Percentiles rank a stretch among this genome's conserved stretches.
These are phyloP conservation scores for Poeciliopsis occidentalis DNA, from an alignment of 2,113 vertebrate genomes.

Conservation along the genomic window DNA sequence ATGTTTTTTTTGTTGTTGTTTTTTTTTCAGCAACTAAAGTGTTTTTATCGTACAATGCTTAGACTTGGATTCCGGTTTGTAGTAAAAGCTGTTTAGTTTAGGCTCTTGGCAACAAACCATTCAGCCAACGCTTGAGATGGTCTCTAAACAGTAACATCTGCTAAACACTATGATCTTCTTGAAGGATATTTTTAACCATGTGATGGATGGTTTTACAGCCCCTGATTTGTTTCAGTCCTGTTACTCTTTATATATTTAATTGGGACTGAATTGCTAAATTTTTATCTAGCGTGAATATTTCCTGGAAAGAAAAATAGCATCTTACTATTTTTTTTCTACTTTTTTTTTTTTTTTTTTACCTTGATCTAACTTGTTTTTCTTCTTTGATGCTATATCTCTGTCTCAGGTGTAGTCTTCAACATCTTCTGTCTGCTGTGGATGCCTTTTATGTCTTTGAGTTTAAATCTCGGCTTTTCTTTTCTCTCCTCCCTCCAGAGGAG, in stretches of 20 bases:
- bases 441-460: conserved; percentile 72
- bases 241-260: conserved; percentile 6
- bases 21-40: neutral
- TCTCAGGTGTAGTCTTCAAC: conserved; percentile 59
- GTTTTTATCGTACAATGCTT: neutral
- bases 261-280: neutral
- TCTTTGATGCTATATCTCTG: conserved; percentile 60
- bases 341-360: conserved; percentile 17
- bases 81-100: conserved; percentile 8
- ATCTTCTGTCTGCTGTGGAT: conserved; percentile 47
- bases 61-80: conserved; percentile 8
- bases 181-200: conserved; percentile 1
- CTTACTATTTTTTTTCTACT: conserved; percentile 11
- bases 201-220: conserved; percentile 1
- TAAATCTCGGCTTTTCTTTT: conserved; percentile 53
- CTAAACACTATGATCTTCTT: neutral
- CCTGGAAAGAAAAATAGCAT: conserved; percentile 3
- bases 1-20: neutral
- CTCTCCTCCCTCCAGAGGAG: conserved; percentile 50
- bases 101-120: conserved; percentile 15
- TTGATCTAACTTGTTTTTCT: conserved; percentile 33
- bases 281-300: conserved; percentile 1
- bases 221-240: neutral
- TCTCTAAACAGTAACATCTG: conserved; percentile 21
- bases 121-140: neutral